Base-by-base conservation (phyloP, 2,113 vertebrate genomes). In the Chaetorhynchus papuensis region DNA sequence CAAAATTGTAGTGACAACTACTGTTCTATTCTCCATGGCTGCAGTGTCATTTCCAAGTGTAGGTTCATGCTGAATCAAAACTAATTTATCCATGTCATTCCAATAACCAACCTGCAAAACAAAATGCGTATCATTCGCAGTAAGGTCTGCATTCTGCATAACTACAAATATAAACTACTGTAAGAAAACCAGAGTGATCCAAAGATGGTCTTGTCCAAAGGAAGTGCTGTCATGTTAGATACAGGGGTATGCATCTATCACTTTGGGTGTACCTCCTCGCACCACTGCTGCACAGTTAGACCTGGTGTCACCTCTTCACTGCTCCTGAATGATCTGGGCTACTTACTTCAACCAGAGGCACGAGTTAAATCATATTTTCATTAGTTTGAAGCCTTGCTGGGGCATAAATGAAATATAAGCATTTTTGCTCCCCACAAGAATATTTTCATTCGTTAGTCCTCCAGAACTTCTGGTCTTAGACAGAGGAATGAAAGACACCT, bases 1-100 rank as follows among this genome's bases (percentile, higher is more conserved):
- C 99, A 99, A 98, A 97, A 99, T 99, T 88, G 99, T 99, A 66
- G 99, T 99, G 95, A 99, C 99, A 87, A 99, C 98, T 49, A 99
- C 99, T 42, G 99, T 99, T 92, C 99, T 98, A 82, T 99, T 99
- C 95, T 99, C 99, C 93, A 99, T 98, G 16, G 98, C 97, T 30
- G 99, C 98, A 89, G 98, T 99, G 92, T 99, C 99, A 95, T 99
- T 99, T 94, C 98, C 98, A 56, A 99, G 97, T 31, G 98, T 97
- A 65, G 98, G 99, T 49, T 99, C 98, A 83, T 98, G 99, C 96
- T 99, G 99, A 94, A 99, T 99, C 96, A 99, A 96, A 91, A 99
- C 99, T 79, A 99, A 97, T 97, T 99, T 99, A 98, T 99, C 99
- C 96, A 99, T 99, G 94, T 99, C 99, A 3, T 99, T 99, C 99